A percentile compares a stretch with the other conserved stretches of the same genome.
Conservation (phyloP, 2,113 vertebrate genomes). For the Embiotoca jacksoni region DNA sequence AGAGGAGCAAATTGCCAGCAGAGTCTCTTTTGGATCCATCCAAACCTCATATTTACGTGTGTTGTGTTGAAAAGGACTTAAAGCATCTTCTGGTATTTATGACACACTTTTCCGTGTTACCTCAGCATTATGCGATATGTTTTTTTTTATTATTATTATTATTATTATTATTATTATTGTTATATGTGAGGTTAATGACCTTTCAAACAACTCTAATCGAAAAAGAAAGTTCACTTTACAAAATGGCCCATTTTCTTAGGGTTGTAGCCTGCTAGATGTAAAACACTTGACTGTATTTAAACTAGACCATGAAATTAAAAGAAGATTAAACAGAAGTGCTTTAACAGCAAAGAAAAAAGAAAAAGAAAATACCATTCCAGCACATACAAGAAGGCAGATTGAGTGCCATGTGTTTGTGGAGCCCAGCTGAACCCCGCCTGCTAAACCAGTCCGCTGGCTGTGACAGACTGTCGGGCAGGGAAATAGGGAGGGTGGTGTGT, state of each 20-base stretch:
- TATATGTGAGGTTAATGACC: constrained; percentile 10
- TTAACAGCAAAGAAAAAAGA: constrained; percentile 40
- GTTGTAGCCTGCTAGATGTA: background rate
- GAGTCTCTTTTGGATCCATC: constrained; percentile 45
- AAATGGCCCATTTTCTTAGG: no score
- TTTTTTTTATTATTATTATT: background rate
- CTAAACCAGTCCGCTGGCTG: constrained; percentile 73
- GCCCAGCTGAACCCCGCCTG: constrained; percentile 73
- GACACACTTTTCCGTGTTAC: constrained; percentile 2
- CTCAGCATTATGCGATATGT: constrained; percentile 42
- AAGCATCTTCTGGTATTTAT: background rate
- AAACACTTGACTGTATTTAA: constrained; percentile 24
- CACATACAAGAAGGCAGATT: constrained; percentile 73
- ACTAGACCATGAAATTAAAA: background rate
- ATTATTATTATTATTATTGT: background rate
- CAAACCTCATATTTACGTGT: constrained; percentile 36
- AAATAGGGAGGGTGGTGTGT: constrained; percentile 59
- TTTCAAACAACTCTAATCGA: no score
- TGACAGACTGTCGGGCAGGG: constrained; percentile 73
- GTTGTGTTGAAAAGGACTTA: constrained; percentile 8
- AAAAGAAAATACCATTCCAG: constrained; percentile 61
- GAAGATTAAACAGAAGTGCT: constrained; percentile 1
- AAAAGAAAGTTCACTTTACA: no score
- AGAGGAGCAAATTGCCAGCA: constrained; percentile 54
- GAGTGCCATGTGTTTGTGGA: constrained; percentile 76